phyloP scores from a whole-genome alignment of 2,797 vertebrate genomes.

The Tokudaia muenninki region DNA sequence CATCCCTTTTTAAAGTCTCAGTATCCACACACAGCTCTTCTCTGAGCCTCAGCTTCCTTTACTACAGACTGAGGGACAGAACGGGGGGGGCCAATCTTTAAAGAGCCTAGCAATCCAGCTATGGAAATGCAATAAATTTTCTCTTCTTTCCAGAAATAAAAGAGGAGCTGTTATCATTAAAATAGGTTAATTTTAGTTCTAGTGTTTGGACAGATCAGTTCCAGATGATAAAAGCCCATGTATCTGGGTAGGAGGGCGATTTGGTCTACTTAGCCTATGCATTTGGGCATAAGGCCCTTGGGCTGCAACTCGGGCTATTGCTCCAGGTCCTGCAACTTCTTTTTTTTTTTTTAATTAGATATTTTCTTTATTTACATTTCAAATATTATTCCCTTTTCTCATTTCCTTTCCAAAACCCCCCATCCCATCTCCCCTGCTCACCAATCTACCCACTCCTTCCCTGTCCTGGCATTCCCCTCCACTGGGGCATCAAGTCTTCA shows the following conservation, averaged over 20 bases:
- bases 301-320: background rate
- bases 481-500: too few relatives aligned
- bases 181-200: background rate
- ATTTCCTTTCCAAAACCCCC: too few relatives aligned
- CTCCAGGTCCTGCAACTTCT: background rate
- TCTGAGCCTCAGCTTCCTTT: background rate
- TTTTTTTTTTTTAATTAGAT: too few relatives aligned
- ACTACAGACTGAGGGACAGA: background rate
- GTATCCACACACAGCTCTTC: background rate
- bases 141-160: background rate
- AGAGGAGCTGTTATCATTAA: background rate
- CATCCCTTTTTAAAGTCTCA: background rate
- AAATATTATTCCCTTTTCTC: too few relatives aligned
- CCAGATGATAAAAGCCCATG: background rate
- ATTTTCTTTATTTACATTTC: too few relatives aligned
- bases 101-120: background rate
- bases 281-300: background rate
- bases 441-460: too few relatives aligned
- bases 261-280: background rate
- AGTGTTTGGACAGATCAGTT: rapidly evolving
- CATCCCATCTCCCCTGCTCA: too few relatives aligned
- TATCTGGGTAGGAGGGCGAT: background rate
- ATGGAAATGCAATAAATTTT: background rate
- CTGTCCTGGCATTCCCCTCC: too few relatives aligned
- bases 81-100: background rate